Percentiles rank a stretch among this genome's conserved stretches.
Evolutionary conservation across 2,113 vertebrate species (phyloP).

Genomic region (Pomatorhinus ruficollis): DNA sequence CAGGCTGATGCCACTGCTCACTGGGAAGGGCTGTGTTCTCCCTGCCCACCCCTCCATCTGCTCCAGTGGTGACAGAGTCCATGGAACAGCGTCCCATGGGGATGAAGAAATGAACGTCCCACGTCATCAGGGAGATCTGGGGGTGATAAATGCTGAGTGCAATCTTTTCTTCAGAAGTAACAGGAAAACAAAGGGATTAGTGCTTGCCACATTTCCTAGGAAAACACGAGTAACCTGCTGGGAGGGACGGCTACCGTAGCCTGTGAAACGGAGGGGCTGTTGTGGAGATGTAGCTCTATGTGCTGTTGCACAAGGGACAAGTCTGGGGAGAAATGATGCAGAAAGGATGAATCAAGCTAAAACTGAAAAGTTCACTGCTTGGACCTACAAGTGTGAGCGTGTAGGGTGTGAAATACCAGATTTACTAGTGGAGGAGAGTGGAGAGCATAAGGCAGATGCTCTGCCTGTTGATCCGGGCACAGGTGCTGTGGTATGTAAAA

Average conservation of each 20-base stretch:
- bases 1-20: fast-evolving
- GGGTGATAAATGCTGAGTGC: background rate
- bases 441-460: background rate
- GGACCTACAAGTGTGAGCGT: background rate
- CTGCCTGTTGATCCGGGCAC: background rate
- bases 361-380: background rate
- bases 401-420: background rate
- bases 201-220: background rate
- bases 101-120: background rate
- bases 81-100: fast-evolving
- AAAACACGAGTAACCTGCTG: background rate
- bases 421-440: background rate
- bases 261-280: background rate
- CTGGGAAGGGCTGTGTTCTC: background rate
- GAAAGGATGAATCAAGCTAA: background rate
- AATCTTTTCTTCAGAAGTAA: background rate
- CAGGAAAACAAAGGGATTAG: background rate
- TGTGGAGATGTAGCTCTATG: background rate
- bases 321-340: background rate
- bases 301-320: background rate
- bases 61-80: fast-evolving
- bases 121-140: fast-evolving
- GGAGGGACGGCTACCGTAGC: background rate
- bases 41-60: background rate
- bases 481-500: slow-evolving; percentile 10